Evolutionary conservation across 1,140 invertebrate species (phyloP).

Genomic region (Araneus ventricosus): DNA sequence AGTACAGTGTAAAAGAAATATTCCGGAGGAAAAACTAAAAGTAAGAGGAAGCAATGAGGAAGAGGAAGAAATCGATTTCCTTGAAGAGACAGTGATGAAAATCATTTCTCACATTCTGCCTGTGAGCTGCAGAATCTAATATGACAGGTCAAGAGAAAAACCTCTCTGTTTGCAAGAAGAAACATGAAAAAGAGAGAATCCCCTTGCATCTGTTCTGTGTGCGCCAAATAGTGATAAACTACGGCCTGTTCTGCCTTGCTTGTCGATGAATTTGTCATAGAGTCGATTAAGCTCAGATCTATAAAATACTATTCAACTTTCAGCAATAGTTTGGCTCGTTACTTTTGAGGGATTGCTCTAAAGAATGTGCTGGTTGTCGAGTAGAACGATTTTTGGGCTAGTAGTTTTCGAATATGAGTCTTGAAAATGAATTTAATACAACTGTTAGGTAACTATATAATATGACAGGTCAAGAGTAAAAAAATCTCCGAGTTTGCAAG

Average conservation of each 20-base stretch:
- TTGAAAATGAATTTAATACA: too few species aligned
- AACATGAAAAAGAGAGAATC: too few species aligned
- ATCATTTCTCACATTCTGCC: background rate
- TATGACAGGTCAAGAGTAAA: background rate
- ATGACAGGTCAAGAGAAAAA: background rate
- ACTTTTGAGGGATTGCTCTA: background rate
- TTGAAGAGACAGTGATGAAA: background rate
- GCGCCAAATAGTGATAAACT: background rate
- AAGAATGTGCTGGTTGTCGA: too few species aligned
- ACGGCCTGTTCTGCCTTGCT: background rate
- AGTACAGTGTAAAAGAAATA: background rate
- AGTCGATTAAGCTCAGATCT: background rate
- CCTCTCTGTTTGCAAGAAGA: background rate
- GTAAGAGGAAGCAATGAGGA: too few species aligned
- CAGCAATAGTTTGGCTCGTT: background rate
- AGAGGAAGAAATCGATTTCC: background rate
- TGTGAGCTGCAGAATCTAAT: background rate
- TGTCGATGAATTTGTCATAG: background rate
- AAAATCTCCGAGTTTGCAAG: background rate
- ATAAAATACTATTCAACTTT: background rate
- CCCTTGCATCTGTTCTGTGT: background rate
- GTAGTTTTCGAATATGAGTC: too few species aligned
- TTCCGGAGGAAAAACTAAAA: background rate
- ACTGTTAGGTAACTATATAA: background rate
- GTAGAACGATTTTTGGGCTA: too few species aligned